A percentile compares a stretch with the other conserved stretches of the same genome.
These are phyloP conservation scores for Ephydatia muelleri DNA, from an alignment of 37 sponge, comb jelly and placozoan species.

Conservation along the genomic window DNA sequence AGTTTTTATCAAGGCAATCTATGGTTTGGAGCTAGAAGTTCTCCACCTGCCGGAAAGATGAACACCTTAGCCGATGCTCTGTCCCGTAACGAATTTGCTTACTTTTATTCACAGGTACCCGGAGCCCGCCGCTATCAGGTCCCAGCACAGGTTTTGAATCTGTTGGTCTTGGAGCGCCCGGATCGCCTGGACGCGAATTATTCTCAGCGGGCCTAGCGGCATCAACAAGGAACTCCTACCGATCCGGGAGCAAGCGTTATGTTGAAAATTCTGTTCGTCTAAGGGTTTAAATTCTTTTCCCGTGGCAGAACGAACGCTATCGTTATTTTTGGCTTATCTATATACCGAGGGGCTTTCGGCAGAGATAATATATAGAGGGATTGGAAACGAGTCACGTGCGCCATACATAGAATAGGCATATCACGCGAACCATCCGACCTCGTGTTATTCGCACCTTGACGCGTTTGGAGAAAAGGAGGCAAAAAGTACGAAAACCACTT, in stretches of 20 bases:
- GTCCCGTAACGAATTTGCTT: constrained; percentile 10
- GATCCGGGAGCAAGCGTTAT: constrained; percentile 14
- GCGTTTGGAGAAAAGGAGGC: too few species aligned
- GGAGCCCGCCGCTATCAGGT: neutral
- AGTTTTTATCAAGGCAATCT: constrained; percentile 21
- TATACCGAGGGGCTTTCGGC: constrained; percentile 6
- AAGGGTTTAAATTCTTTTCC: constrained; percentile 7
- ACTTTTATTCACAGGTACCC: constrained; percentile 14
- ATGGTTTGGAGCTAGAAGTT: constrained; percentile 3
- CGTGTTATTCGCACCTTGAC: too few species aligned
- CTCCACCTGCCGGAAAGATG: constrained; percentile 17
- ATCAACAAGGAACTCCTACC: constrained; percentile 31
- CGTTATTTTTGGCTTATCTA: constrained; percentile 18
- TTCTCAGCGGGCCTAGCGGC: constrained; percentile 10
- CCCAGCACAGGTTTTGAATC: neutral
- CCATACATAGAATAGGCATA: too few species aligned
- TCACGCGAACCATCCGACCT: too few species aligned
- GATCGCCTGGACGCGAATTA: too few species aligned
- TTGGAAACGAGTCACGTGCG: too few species aligned
- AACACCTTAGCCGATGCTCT: constrained; percentile 63
- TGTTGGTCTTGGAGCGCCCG: constrained; percentile 12
- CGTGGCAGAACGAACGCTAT: constrained; percentile 15
- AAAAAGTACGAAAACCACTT: too few species aligned
- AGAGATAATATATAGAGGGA: too few species aligned
- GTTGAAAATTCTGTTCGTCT: constrained; percentile 23